These are phyloP conservation scores for Anguilla pacifica DNA, from an alignment of 2,797 vertebrate species.

Conservation along the genomic window DNA sequence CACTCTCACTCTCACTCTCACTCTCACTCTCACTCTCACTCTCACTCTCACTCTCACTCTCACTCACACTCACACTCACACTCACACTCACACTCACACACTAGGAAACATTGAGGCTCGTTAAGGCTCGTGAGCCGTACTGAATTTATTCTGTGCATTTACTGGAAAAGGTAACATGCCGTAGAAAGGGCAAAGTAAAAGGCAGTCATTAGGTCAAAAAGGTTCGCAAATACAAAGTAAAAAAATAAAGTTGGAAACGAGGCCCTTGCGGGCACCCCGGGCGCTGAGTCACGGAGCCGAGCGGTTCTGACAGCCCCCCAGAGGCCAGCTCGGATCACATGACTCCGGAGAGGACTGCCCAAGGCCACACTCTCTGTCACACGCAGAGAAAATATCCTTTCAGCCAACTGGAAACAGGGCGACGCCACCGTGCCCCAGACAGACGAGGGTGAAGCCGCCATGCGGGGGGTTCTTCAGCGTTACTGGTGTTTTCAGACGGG, in stretches of 20 bases:
- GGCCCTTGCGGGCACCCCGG: neutral
- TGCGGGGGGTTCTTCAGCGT: neutral
- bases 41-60: neutral
- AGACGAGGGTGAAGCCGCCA: neutral
- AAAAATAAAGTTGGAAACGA: neutral
- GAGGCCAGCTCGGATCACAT: neutral
- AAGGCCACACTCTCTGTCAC: neutral
- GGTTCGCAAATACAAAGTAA: neutral
- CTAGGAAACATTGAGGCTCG: no score
- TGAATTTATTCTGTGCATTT: neutral
- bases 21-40: neutral
- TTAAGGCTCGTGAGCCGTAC: neutral
- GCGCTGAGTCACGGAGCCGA: neutral
- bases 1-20: neutral
- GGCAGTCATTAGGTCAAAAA: neutral
- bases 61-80: neutral
- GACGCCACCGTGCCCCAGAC: neutral
- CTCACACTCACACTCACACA: neutral
- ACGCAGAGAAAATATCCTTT: neutral
- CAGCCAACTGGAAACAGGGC: neutral
- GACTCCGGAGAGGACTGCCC: neutral
- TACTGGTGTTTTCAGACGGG: neutral
- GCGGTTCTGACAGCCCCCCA: neutral
- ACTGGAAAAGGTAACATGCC: neutral
- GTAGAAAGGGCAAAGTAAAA: neutral